Evolutionary conservation across 2,888 invertebrate genomes (phyloP).

Genomic region (Aradus depressus): DNA sequence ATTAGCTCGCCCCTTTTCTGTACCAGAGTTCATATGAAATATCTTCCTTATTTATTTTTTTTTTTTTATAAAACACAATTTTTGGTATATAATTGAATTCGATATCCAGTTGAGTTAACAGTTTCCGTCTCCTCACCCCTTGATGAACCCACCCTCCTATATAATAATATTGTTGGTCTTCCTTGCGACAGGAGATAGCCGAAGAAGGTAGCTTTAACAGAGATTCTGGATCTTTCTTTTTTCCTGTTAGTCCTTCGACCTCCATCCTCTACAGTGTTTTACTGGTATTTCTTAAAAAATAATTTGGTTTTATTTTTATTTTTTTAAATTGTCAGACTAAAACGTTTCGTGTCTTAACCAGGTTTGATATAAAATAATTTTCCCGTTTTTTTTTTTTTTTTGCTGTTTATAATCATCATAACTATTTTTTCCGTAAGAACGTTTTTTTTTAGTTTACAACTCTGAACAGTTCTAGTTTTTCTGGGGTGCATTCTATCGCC

Average conservation of each 20-base stretch:
- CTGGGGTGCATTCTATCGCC: too few relatives aligned
- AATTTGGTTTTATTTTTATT: constrained; percentile 15
- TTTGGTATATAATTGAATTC: too few relatives aligned
- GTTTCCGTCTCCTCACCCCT: too few relatives aligned
- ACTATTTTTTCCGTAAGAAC: background rate
- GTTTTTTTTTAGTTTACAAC: background rate
- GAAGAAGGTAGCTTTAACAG: constrained; percentile 34
- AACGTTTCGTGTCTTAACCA: background rate
- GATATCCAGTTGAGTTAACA: too few relatives aligned
- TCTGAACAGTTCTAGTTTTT: too few relatives aligned
- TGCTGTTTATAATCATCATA: too few relatives aligned
- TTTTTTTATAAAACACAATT: too few relatives aligned
- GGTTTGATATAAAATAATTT: background rate
- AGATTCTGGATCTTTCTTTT: constrained; percentile 34
- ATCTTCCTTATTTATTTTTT: too few relatives aligned
- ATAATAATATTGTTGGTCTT: too few relatives aligned
- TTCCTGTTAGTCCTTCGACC: constrained; percentile 33
- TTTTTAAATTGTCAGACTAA: background rate
- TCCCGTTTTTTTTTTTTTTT: background rate
- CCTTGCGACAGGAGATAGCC: constrained; percentile 37
- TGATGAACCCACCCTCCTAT: too few relatives aligned
- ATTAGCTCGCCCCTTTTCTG: too few relatives aligned
- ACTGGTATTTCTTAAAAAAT: constrained; percentile 33
- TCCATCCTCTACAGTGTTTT: constrained; percentile 35
- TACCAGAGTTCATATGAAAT: too few relatives aligned